These are phyloP conservation scores for Volucella inanis DNA, from an alignment of 2,888 invertebrate genomes.

Conservation along the genomic window DNA sequence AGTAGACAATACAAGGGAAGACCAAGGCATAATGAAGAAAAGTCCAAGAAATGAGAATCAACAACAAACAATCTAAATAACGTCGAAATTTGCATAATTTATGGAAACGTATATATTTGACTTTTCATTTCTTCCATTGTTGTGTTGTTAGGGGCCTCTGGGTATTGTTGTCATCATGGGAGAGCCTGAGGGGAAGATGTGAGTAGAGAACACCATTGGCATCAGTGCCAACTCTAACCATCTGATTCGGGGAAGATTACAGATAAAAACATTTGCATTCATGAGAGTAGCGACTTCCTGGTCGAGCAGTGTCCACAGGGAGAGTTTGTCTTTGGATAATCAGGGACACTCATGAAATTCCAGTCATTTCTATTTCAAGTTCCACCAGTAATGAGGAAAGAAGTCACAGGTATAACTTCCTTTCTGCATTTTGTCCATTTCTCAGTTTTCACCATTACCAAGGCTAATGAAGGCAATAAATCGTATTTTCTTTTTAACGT, in stretches of 20 bases:
- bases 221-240: neutral
- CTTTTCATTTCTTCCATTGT: conserved; percentile 47
- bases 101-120: conserved; percentile 51
- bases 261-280: conserved; percentile 55
- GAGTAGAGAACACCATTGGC: too few species aligned
- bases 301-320: conserved; percentile 38
- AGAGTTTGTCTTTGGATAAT: conserved; percentile 43
- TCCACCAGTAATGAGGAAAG: neutral
- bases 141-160: conserved; percentile 9
- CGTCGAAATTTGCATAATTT: conserved; percentile 56
- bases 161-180: conserved; percentile 29
- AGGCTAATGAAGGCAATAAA: conserved; percentile 61
- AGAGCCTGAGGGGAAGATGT: neutral
- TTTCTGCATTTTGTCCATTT: conserved; percentile 29
- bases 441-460: conserved; percentile 8
- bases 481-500: conserved; percentile 8
- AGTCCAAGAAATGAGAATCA: conserved; percentile 5
- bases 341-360: neutral
- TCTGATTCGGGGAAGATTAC: conserved; percentile 19
- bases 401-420: neutral
- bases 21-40: conserved; percentile 30
- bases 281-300: conserved; percentile 30
- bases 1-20: neutral
- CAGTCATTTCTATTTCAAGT: neutral
- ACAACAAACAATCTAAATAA: conserved; percentile 23